Conservation (phyloP, 2,113 vertebrate species). For the Solea senegalensis region DNA sequence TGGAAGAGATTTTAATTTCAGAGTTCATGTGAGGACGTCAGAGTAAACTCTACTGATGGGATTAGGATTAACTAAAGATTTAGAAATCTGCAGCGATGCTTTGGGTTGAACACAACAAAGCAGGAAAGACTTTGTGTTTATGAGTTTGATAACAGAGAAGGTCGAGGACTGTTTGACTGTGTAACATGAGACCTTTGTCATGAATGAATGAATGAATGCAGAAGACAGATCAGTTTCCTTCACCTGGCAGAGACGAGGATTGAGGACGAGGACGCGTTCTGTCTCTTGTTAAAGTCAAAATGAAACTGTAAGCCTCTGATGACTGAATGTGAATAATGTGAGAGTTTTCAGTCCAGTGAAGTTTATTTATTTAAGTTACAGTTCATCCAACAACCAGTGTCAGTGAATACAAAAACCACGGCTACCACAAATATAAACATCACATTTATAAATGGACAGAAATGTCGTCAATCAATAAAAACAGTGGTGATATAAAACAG, state of each 20-base stretch:
- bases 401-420: conserved; percentile 65
- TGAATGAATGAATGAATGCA: conserved; percentile 76
- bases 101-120: background rate
- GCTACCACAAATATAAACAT: conserved; percentile 63
- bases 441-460: conserved; percentile 29
- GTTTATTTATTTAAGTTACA: conserved; percentile 65
- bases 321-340: too few relatives aligned
- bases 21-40: conserved; percentile 25
- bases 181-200: conserved; percentile 69
- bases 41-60: conserved; percentile 48
- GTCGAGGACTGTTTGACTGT: conserved; percentile 10
- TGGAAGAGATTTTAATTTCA: conserved; percentile 40
- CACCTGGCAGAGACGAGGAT: conserved; percentile 31
- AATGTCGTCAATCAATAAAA: conserved; percentile 61
- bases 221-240: conserved; percentile 64
- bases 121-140: background rate
- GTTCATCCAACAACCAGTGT: conserved; percentile 67
- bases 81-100: conserved; percentile 36
- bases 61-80: conserved; percentile 57
- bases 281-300: background rate
- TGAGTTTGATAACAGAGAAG: conserved; percentile 2
- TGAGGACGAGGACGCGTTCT: background rate
- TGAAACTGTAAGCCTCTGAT: background rate
- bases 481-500: background rate
- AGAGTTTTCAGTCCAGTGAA: background rate